Base-by-base conservation (phyloP, 1,140 invertebrate species). In the Globodera rostochiensis region DNA sequence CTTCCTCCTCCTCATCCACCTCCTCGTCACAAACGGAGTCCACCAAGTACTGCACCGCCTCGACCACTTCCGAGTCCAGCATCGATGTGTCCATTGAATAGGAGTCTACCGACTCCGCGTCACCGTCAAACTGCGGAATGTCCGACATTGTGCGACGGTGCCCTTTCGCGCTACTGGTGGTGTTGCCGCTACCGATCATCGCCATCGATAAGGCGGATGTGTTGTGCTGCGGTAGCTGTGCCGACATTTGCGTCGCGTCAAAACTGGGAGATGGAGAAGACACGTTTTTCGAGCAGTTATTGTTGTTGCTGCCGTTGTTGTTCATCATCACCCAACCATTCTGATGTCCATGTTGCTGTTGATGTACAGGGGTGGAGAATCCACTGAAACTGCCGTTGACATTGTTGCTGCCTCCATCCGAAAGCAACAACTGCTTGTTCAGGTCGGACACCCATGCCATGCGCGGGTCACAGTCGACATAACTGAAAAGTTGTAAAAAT, bases 111-210 rank as follows among this genome's bases (percentile, higher is more conserved):
- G 87, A 85, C 57, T 87, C 86, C 6, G 79, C 86, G 69, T 87
- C 86, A 47, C 85, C 77, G 73, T 87, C 86, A 82, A 87, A 87
- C 47, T 87, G 86, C n/a, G 86, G 86, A 82, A 87, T 89, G 57
- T 89, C 86, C 11, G 83, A 85, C 45, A 87, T 69, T 36, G 84
- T 87, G 67, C 86, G 60, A 3, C 85, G 84, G 67, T 87, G 83
- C 7, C 45, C 64, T 53, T 80, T 80, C 36, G 67, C 79, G 13
- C 77, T 11, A 66, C 13, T 50, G 21, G 7, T 77, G 9, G 25
- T 64, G 3, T 36, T 1, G 36, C 36, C 36, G 36, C 36, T 36
- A 36, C 36, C 36, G 36, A 36, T 3, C 36, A 36, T 3, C 36
- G 36, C 36, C 36, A 36, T 36, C 36, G 36, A 36, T 3, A 36